Percentiles rank a stretch among this genome's conserved stretches.
phyloP scores from a whole-genome alignment of 1,140 invertebrate genomes.

The Samia ricini region DNA sequence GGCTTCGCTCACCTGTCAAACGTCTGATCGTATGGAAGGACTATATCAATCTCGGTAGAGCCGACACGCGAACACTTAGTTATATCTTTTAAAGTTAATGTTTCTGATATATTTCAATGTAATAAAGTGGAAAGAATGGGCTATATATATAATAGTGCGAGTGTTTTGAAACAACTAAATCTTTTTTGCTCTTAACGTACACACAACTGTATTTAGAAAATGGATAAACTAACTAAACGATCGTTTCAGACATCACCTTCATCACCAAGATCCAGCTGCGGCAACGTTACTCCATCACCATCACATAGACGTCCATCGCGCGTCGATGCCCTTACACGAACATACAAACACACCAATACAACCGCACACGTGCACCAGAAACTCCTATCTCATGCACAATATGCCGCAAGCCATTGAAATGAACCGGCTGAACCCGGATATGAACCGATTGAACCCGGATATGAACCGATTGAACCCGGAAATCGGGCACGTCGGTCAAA shows the following conservation, averaged over 20 bases:
- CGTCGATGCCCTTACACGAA: slow-evolving; percentile 43
- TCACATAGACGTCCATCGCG: slow-evolving; percentile 60
- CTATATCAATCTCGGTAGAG: too few relatives aligned
- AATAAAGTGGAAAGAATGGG: too few relatives aligned
- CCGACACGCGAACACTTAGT: too few relatives aligned
- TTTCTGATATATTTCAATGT: too few relatives aligned
- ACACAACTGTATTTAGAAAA: too few relatives aligned
- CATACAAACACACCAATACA: slow-evolving; percentile 39
- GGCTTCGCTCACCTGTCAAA: too few relatives aligned
- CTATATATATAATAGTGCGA: too few relatives aligned
- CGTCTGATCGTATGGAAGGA: too few relatives aligned
- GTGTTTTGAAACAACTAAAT: too few relatives aligned
- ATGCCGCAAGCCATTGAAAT: slow-evolving; percentile 33
- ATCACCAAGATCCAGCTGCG: slow-evolving; percentile 65
- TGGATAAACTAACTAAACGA: too few relatives aligned
- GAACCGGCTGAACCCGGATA: slow-evolving; percentile 38
- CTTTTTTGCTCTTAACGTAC: too few relatives aligned
- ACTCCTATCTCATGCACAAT: slow-evolving; percentile 48
- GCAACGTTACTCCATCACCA: slow-evolving; percentile 65
- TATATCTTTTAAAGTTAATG: too few relatives aligned
- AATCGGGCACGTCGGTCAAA: slow-evolving; percentile 23
- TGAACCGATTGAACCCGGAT: slow-evolving; percentile 42
- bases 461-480: slow-evolving; percentile 40
- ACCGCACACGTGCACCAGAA: slow-evolving; percentile 49
- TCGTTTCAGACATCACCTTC: slow-evolving; percentile 54